A percentile compares a stretch with the other conserved stretches of the same genome.
Conservation (phyloP, 2,113 vertebrate species). For the Chamaea fasciata region DNA sequence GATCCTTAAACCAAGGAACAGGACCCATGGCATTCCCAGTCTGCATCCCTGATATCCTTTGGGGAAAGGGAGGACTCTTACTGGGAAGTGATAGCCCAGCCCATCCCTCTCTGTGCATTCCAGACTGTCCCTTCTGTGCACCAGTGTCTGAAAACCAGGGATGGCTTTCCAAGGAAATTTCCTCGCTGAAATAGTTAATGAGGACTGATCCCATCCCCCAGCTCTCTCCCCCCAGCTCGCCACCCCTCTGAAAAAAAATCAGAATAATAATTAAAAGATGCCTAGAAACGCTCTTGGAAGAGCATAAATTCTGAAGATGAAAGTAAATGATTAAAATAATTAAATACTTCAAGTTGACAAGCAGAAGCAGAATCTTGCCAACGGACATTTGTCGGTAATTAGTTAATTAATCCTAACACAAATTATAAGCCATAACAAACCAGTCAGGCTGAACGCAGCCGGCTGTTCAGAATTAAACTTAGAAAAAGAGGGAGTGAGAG, state of each 20-base stretch:
- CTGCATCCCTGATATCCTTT: not conserved
- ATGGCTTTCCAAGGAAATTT: not conserved
- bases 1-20: not conserved
- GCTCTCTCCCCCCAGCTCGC: conserved; percentile 19
- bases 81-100: not conserved
- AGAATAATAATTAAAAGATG: conserved; percentile 97
- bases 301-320: conserved; percentile 99
- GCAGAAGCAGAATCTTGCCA: conserved; percentile 96
- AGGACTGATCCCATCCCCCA: conserved; percentile 39
- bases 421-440: conserved; percentile 99
- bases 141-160: not conserved
- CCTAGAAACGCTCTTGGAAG: conserved; percentile 94
- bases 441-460: conserved; percentile 95
- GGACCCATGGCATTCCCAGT: too few relatives aligned
- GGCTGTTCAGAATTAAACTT: conserved; percentile 82
- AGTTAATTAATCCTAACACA: conserved; percentile 99
- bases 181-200: conserved; percentile 60
- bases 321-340: conserved; percentile 99
- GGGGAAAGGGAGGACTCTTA: not conserved
- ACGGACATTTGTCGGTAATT: conserved; percentile 99
- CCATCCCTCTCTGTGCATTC: not conserved
- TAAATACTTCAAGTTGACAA: conserved; percentile 99
- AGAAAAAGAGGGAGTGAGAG: conserved; percentile 39
- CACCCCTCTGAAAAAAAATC: conserved; percentile 47
- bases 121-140: not conserved